A percentile compares a stretch with the other conserved stretches of the same genome.
Conservation (phyloP, 1,140 invertebrate species). For the Sitobion miscanthi region DNA sequence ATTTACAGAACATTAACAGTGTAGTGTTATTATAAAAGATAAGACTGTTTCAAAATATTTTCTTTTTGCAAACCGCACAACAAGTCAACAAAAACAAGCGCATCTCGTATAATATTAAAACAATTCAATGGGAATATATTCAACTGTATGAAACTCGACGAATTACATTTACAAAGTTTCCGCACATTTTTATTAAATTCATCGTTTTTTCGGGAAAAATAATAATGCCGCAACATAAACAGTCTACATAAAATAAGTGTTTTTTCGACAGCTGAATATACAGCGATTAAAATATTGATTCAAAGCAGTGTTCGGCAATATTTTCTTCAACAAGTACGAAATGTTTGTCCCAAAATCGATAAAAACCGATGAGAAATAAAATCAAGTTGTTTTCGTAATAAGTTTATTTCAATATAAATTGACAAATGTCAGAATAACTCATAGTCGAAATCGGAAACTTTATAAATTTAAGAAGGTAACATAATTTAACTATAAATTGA, state of each 20-base stretch:
- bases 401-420: neutral
- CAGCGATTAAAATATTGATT: neutral
- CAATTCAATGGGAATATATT: neutral
- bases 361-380: neutral
- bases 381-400: neutral
- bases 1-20: neutral
- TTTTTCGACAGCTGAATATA: constrained; percentile 19
- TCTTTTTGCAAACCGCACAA: neutral
- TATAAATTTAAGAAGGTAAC: neutral
- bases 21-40: neutral
- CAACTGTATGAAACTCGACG: neutral
- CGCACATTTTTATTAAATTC: neutral
- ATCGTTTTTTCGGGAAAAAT: neutral
- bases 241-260: neutral
- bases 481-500: neutral
- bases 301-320: neutral
- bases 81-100: neutral
- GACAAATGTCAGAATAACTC: neutral
- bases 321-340: neutral
- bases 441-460: neutral
- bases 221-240: neutral
- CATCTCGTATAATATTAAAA: neutral
- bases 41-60: neutral
- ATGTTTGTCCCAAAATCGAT: neutral
- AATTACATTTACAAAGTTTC: neutral